Evolutionary conservation across 2,797 vertebrate species (phyloP).

Genomic region (Danio tinwini): DNA sequence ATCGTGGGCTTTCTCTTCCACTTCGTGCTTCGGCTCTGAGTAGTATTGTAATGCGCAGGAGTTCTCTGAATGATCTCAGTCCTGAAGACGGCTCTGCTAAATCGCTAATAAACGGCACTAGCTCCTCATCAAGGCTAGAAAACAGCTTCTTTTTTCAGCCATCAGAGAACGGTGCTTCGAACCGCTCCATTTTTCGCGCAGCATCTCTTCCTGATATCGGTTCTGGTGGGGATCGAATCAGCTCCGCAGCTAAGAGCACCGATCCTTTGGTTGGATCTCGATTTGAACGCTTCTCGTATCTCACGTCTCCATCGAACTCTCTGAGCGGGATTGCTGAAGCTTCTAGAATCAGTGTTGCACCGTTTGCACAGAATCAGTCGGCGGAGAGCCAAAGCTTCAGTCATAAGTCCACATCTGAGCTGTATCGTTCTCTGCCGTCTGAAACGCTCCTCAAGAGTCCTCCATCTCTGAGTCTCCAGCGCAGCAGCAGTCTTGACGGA

Average conservation of each 20-base stretch:
- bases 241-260: neutral
- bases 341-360: constrained; percentile 57
- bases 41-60: constrained; percentile 68
- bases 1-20: constrained; percentile 44
- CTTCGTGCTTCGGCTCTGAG: constrained; percentile 54
- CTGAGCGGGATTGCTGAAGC: constrained; percentile 59
- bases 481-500: constrained; percentile 66
- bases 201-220: constrained; percentile 69
- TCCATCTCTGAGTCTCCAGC: constrained; percentile 66
- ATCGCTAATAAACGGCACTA: constrained; percentile 65
- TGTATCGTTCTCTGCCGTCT: constrained; percentile 50
- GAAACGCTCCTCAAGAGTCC: constrained; percentile 47
- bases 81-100: constrained; percentile 65
- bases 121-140: constrained; percentile 82
- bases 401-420: constrained; percentile 47
- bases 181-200: constrained; percentile 44
- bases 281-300: constrained; percentile 65
- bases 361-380: constrained; percentile 7
- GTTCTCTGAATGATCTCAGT: constrained; percentile 62
- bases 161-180: constrained; percentile 59
- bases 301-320: constrained; percentile 62
- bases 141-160: constrained; percentile 84
- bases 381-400: constrained; percentile 34
- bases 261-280: constrained; percentile 57
- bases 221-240: constrained; percentile 51